These are phyloP conservation scores for Chauna torquata DNA, from an alignment of 2,113 vertebrate genomes.

Conservation along the genomic window DNA sequence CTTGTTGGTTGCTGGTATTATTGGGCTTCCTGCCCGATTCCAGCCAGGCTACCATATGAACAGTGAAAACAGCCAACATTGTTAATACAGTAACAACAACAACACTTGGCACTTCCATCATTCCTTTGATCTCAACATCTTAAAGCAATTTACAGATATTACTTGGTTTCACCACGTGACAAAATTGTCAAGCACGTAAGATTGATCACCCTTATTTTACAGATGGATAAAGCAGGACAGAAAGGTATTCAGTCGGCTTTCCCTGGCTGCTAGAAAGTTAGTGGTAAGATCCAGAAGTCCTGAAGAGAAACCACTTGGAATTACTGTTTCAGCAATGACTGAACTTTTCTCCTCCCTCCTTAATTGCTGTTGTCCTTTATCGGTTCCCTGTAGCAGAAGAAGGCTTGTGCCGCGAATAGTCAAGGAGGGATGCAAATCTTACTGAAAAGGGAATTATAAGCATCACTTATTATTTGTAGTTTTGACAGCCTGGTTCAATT, in stretches of 20 bases:
- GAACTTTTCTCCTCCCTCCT: not conserved
- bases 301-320: constrained; percentile 19
- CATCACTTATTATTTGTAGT: not conserved
- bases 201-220: not conserved
- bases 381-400: not conserved
- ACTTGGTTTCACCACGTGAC: not conserved
- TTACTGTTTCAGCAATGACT: not conserved
- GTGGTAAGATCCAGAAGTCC: not conserved
- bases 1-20: constrained; percentile 55
- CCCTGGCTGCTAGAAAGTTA: not conserved
- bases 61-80: constrained; percentile 64
- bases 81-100: constrained; percentile 59
- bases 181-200: not conserved
- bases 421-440: not conserved
- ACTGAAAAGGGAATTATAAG: not conserved
- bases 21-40: constrained; percentile 67
- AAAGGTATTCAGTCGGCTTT: not conserved
- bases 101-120: constrained; percentile 59
- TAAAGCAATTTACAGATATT: constrained; percentile 40
- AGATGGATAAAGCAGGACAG: constrained; percentile 12
- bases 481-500: not conserved
- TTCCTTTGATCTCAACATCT: constrained; percentile 49
- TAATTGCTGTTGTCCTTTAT: not conserved
- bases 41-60: constrained; percentile 73
- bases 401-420: not conserved